Evolutionary conservation across 2,797 vertebrate species (phyloP), one percentile per base, ranked within the genome.

Genomic region (Craterocephalus amniculus): DNA sequence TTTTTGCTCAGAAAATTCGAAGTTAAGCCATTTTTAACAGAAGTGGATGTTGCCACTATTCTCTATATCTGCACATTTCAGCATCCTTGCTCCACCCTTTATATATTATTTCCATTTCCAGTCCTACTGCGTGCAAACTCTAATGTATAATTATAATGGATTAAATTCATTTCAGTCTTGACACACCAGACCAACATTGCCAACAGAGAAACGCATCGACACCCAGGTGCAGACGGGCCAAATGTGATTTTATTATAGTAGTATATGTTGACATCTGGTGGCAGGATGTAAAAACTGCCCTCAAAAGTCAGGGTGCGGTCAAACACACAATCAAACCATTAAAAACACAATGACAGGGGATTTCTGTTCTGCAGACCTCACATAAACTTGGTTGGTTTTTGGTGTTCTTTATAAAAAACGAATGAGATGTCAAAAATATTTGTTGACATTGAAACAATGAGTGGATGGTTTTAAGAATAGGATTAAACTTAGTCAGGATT

Each of bases 231-330:
- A n/a, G 14, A 40, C 22, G 52, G 43, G 20, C 1, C 24, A 31
- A 38, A 3, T 0, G 24, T 29, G 79, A 84, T 70, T 69, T 6
- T 81, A 71, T 78, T 77, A 35, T 73, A 76, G 72, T 16, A 22
- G 60, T 24, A 18, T 59, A 36, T 40, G 72, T 54, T 78, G 86
- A 88, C 92, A 91, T 83, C 93, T 93, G 65, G 80, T 91, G 94
- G 92, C 32, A 18, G 31, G 36, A 72, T 64, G 51, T 60, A 56
- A 57, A 74, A 81, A 61, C 18, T 65, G 61, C 54, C 14, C 45
- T 54, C 20, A 4, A 2, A 12, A 40, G 36, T 43, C 16, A 38
- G 13, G 13, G 36, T 4, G 13, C n/a, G 64, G 11, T 36, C 16
- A 51, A 18, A 8, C 5, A 22, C 16, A 4, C 9, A 31, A 22